Evolutionary conservation across 2,888 invertebrate genomes (phyloP).

Genomic region (Macrophya alboannulata): DNA sequence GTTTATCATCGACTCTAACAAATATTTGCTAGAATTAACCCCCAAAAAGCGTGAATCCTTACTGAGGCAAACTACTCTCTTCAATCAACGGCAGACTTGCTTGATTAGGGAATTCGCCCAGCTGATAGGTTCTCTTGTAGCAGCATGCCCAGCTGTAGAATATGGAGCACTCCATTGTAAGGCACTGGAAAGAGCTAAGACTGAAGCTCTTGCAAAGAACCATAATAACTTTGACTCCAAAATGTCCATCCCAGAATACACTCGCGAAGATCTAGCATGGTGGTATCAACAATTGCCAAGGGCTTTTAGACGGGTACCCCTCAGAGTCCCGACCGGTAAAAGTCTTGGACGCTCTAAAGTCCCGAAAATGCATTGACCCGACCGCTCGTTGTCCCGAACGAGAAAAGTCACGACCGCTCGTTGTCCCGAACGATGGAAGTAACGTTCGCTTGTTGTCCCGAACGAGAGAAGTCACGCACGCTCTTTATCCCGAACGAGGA

Average conservation of each 20-base stretch:
- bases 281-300: slow-evolving; percentile 28
- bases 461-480: no score
- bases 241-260: slow-evolving; percentile 7
- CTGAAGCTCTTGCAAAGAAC: slow-evolving; percentile 10
- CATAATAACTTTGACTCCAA: slow-evolving; percentile 33
- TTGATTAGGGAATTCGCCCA: slow-evolving; percentile 50
- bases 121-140: slow-evolving; percentile 42
- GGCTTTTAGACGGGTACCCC: no score
- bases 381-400: no score
- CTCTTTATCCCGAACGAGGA: no score
- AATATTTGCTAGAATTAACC: neutral
- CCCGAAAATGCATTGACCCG: no score
- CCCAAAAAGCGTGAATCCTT: neutral
- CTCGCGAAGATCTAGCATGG: slow-evolving; percentile 4
- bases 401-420: no score
- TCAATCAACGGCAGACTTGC: neutral
- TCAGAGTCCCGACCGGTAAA: no score
- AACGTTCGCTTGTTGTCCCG: no score
- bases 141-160: slow-evolving; percentile 35
- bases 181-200: slow-evolving; percentile 35
- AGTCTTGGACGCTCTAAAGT: no score
- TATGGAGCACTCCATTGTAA: slow-evolving; percentile 46
- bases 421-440: no score
- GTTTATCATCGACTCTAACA: neutral
- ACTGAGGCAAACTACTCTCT: neutral